Evolutionary conservation across 2,797 vertebrate genomes (phyloP), one percentile per base, ranked within the genome.

Genomic region (Lindbergichthys nudifrons): DNA sequence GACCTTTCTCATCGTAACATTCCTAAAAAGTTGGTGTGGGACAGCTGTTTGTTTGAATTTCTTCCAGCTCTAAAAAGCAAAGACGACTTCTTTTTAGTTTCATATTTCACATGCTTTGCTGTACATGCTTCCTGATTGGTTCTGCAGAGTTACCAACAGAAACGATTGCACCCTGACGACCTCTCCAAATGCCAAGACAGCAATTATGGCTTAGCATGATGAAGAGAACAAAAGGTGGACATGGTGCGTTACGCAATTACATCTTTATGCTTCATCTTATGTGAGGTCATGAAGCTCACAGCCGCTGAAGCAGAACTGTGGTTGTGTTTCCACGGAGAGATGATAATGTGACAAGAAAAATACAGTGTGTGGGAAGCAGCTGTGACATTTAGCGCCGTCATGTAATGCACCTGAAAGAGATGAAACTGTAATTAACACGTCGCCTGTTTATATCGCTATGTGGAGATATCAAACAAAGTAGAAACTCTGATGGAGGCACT

Each of bases 271-370:
- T 26, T 12, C 70, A 62, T 75, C 8, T 41, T 70, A 42, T 47
- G 54, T 43, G 57, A 74, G 71, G 73, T 85, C 66, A 73, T 14
- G 8, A 0, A 19, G 36, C 56, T 66, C 8, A 47, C 18, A 50
- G 47, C 32, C 15, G 5, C 39, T 19, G 77, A 53, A 64, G 70
- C 67, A 65, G 69, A 84, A 82, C 42, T 9, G 23, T 36, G 51
- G 63, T 43, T 59, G 19, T 18, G 54, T 64, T 61, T 41, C 41
- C 46, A 16, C 3, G 48, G 73, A 53, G 65, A 72, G 63, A 70
- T 51, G 64, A 83, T 75, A 72, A 77, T 63, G 52, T 78, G 88
- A 85, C 82, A 75, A 57, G 73, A 83, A 82, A 88, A 89, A 65
- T 47, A 74, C 56, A 52, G 46, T 70, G 51, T 53, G 64, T 72